Evolutionary conservation across 2,797 vertebrate genomes (phyloP), one percentile per base, ranked within the genome.

Genomic region (Phaenicophaeus curvirostris): DNA sequence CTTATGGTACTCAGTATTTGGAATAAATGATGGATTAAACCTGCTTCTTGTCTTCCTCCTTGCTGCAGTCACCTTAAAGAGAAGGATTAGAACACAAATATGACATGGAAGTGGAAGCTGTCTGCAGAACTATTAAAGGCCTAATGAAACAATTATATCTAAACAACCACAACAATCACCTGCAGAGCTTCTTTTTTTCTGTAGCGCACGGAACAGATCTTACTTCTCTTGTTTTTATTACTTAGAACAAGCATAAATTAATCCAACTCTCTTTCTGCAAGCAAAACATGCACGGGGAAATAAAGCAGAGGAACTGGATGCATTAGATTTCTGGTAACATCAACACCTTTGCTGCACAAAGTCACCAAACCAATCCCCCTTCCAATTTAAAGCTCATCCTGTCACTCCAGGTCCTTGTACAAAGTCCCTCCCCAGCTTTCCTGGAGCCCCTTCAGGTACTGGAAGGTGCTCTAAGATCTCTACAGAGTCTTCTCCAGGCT

Each of bases 121-220:
- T 94, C 94, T 95, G 95, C 94, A 90, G 89, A 94, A 93, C 95
- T 93, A 86, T 92, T 94, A 97, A 91, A 91, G 91, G 95, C 97
- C 82, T 97, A 96, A 97, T 79, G 94, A 92, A 96, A 97, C 96
- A 96, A 97, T 94, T 96, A 96, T 11, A 96, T 54, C 90, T 89
- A 90, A 97, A 96, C 71, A 88, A 91, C 94, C 93, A 91, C 41
- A 23, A 89, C 94, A 90, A 75, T 83, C 89, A 94, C 96, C 96
- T n/a, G 79, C 17, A 87, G 91, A 94, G 90, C 72, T 91, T 94
- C 81, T 90, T 96, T 94, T 96, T 61, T 69, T 88, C 90, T 93
- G 90, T 33, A 71, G 87, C 13, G 44, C 30, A 55, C 46, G 37
- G 83, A 25, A 76, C 67, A 61, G 67, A 91, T 91, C 84, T 93